These are phyloP conservation scores for Vidua chalybeata DNA, from an alignment of 2,113 vertebrate species.

Conservation along the genomic window DNA sequence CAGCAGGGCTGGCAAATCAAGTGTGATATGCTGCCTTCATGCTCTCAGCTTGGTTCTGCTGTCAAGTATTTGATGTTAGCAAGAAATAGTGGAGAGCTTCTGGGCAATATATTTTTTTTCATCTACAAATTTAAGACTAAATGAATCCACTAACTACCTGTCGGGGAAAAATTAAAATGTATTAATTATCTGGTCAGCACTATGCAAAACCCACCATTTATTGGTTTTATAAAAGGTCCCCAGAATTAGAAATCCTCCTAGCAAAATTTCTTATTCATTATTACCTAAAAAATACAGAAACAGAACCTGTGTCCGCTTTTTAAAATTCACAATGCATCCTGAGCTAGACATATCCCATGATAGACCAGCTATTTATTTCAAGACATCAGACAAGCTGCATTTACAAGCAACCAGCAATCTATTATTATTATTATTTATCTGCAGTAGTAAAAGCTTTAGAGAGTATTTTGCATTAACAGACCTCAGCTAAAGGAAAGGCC, in stretches of 20 bases:
- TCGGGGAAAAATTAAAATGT: neutral
- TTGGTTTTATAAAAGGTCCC: neutral
- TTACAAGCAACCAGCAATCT: neutral
- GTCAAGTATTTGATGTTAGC: neutral
- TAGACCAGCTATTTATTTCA: neutral
- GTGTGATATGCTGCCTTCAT: neutral
- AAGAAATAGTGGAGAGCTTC: neutral
- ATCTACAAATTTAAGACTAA: neutral
- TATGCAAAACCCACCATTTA: neutral
- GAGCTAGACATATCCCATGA: neutral
- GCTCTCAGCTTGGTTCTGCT: neutral
- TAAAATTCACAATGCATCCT: neutral
- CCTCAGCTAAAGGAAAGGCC: neutral
- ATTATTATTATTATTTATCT: conserved; percentile 13
- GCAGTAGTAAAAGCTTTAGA: neutral
- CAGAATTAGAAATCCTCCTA: neutral
- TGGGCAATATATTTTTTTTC: neutral
- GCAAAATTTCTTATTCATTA: neutral
- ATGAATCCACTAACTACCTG: neutral
- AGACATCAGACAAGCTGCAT: neutral
- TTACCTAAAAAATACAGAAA: neutral
- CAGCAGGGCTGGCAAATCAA: neutral
- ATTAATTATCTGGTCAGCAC: neutral
- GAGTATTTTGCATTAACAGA: neutral
- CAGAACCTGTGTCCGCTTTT: neutral